A percentile compares a stretch with the other conserved stretches of the same genome.
Conservation (phyloP, 2,113 vertebrate genomes). For the Charina bottae region DNA sequence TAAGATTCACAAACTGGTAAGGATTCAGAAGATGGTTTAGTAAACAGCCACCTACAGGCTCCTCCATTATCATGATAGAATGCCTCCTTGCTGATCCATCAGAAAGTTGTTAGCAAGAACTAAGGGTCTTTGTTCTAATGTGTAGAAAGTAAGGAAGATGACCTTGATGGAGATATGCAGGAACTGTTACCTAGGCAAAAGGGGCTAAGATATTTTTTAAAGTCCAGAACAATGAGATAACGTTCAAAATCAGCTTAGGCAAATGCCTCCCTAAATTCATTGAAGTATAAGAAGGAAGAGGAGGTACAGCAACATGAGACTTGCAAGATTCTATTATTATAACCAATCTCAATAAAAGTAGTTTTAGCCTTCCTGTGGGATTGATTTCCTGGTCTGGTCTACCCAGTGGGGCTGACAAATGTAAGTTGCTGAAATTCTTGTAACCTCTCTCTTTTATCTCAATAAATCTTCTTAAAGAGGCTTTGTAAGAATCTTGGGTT, state of each 20-base stretch:
- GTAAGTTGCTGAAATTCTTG: background rate
- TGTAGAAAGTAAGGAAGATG: background rate
- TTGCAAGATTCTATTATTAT: background rate
- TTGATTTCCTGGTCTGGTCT: background rate
- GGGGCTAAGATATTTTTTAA: background rate
- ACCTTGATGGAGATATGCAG: background rate
- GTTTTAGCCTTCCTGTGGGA: background rate
- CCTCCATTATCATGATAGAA: background rate
- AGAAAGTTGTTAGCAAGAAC: background rate
- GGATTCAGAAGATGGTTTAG: background rate
- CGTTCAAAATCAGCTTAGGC: background rate
- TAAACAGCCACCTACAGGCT: background rate
- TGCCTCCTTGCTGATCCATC: background rate
- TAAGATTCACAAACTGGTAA: background rate
- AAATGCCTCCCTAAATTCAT: background rate
- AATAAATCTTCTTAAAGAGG: background rate
- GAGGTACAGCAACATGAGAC: background rate
- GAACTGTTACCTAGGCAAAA: background rate
- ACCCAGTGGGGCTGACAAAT: background rate
- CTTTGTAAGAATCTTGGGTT: background rate
- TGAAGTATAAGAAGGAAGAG: background rate
- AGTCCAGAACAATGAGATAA: background rate
- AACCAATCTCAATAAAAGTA: background rate
- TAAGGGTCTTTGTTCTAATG: background rate
- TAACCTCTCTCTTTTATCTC: background rate